Conservation (phyloP, 92 coral and sea anemone species). For the Micromussa lordhowensis region DNA sequence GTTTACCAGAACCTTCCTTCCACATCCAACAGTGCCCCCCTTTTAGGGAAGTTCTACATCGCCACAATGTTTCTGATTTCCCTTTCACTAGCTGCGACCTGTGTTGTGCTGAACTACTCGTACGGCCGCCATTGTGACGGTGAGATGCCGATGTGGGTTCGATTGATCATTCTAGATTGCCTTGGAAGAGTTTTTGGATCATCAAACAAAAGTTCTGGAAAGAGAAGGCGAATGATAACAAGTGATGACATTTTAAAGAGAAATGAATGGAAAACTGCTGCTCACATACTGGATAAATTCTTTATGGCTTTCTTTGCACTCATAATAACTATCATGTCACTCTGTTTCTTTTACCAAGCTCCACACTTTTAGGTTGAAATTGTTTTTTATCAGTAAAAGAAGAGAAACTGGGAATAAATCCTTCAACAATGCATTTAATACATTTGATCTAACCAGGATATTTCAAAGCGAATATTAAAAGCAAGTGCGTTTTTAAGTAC, state of each 20-base stretch:
- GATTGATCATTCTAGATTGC: conserved; percentile 58
- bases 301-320: conserved; percentile 61
- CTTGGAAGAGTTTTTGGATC: conserved; percentile 57
- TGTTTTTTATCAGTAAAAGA: background rate
- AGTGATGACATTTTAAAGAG: conserved; percentile 45
- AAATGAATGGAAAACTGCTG: conserved; percentile 64
- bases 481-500: background rate
- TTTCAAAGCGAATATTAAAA: background rate
- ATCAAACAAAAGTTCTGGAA: conserved; percentile 3
- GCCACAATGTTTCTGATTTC: conserved; percentile 63
- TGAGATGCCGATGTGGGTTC: conserved; percentile 71
- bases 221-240: conserved; percentile 23
- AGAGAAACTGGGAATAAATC: background rate
- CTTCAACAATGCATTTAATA: background rate
- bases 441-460: background rate
- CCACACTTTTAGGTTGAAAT: conserved; percentile 24
- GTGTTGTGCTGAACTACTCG: conserved; percentile 58
- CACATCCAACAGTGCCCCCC: conserved; percentile 59
- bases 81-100: conserved; percentile 58
- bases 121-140: conserved; percentile 65
- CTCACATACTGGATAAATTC: conserved; percentile 50
- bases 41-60: conserved; percentile 62
- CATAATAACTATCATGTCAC: conserved; percentile 31
- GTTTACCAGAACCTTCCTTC: conserved; percentile 66
- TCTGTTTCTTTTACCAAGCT: conserved; percentile 57